Conservation (phyloP, 2,797 vertebrate species). For the Spinibarbus caldwelli region DNA sequence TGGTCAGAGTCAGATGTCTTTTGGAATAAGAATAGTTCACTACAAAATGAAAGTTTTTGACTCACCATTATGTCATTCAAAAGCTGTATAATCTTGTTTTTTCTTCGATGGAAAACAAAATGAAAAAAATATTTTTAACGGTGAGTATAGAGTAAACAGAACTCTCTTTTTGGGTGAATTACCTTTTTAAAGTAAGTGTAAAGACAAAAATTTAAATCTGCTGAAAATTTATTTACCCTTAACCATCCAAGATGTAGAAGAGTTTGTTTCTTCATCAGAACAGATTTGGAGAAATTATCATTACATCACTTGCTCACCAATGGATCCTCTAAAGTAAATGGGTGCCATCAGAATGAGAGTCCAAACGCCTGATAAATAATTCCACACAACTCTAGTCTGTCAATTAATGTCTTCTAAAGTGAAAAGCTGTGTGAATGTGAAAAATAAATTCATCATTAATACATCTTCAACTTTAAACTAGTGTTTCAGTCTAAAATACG, state of each 20-base stretch:
- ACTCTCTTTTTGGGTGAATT: background rate
- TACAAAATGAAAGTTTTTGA: background rate
- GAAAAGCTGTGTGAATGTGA: too few relatives aligned
- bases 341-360: background rate
- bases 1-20: constrained; percentile 25
- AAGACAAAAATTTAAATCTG: background rate
- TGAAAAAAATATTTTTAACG: background rate
- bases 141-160: background rate
- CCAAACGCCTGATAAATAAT: background rate
- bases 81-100: background rate
- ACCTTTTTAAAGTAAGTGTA: background rate
- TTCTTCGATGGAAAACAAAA: background rate
- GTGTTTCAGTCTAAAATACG: too few relatives aligned
- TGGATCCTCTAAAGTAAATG: background rate
- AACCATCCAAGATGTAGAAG: background rate
- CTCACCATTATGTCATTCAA: background rate
- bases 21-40: background rate
- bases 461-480: too few relatives aligned
- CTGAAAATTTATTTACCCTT: background rate
- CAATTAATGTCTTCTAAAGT: background rate
- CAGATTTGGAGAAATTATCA: background rate
- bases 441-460: too few relatives aligned
- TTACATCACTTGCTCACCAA: background rate
- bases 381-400: background rate
- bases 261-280: background rate